Percentiles rank a stretch among this genome's conserved stretches.
Conservation (phyloP, 2,888 invertebrate species). For the Athrips mouffetella region DNA sequence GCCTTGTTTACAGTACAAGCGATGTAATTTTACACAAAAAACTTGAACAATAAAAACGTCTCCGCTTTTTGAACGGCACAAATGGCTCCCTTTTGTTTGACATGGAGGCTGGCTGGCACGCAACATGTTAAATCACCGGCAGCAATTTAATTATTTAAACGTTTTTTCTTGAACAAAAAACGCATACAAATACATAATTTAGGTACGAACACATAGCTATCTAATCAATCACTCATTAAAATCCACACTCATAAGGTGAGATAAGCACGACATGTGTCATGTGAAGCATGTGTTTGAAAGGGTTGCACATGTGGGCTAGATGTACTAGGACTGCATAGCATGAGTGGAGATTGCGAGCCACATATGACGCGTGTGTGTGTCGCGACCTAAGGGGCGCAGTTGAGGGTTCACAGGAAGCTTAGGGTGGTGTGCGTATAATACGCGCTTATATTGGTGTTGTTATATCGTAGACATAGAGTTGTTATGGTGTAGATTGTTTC, state of each 20-base stretch:
- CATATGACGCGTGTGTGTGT: slow-evolving; percentile 54
- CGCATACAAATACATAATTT: neutral
- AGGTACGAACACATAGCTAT: neutral
- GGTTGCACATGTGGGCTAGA: slow-evolving; percentile 76
- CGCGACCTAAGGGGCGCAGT: slow-evolving; percentile 26
- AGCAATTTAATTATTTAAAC: too few species aligned
- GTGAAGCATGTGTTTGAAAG: slow-evolving; percentile 61
- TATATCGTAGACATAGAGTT: too few species aligned
- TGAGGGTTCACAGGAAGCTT: slow-evolving; percentile 19
- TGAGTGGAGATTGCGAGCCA: slow-evolving; percentile 45
- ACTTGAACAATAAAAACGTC: neutral
- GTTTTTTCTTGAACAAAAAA: too few species aligned
- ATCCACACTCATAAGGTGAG: neutral
- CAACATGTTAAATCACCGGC: too few species aligned
- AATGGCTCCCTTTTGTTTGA: too few species aligned
- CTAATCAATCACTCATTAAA: neutral
- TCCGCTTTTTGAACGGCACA: neutral
- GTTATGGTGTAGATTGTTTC: too few species aligned
- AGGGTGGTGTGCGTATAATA: slow-evolving; percentile 21
- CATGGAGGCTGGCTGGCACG: too few species aligned
- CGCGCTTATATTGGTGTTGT: neutral
- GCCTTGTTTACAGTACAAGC: neutral
- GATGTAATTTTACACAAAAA: neutral
- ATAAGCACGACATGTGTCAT: slow-evolving; percentile 19
- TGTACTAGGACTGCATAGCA: slow-evolving; percentile 62